A percentile compares a stretch with the other conserved stretches of the same genome.
Conservation (phyloP, 2,888 invertebrate species). For the Hypselothyrea guttata region DNA sequence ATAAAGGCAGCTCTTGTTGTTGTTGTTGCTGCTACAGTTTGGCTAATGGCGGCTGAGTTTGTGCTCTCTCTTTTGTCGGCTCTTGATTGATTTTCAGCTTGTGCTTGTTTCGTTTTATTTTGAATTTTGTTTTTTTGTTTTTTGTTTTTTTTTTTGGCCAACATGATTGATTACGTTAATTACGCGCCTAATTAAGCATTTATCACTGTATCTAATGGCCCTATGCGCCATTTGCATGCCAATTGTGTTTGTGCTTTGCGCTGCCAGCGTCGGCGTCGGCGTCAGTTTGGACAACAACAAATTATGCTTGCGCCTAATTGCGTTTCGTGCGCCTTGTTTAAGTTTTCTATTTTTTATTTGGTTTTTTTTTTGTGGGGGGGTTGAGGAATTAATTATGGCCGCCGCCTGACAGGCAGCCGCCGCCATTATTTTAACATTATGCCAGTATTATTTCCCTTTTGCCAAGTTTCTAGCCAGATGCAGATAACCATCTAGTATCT, state of each 20-base stretch:
- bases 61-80: constrained; percentile 6
- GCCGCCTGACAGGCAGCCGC: constrained; percentile 51
- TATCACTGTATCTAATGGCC: constrained; percentile 64
- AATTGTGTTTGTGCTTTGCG: constrained; percentile 26
- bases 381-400: constrained; percentile 74
- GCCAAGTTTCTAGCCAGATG: constrained; percentile 60
- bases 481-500: constrained; percentile 75
- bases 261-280: constrained; percentile 12
- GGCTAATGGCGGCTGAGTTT: constrained; percentile 45
- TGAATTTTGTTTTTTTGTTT: too few relatives aligned
- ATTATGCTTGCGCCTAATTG: constrained; percentile 75
- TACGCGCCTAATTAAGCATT: constrained; percentile 78
- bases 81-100: constrained; percentile 49
- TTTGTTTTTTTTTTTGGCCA: constrained; percentile 28
- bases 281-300: constrained; percentile 33
- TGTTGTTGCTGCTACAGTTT: constrained; percentile 42
- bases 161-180: constrained; percentile 78
- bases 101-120: too few relatives aligned
- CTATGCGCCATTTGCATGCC: constrained; percentile 53
- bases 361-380: constrained; percentile 44
- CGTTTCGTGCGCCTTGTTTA: constrained; percentile 69
- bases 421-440: constrained; percentile 57
- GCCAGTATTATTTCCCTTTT: constrained; percentile 47
- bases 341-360: too few relatives aligned
- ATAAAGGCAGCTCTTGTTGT: constrained; percentile 23